Base-by-base conservation (phyloP, 2,797 vertebrate genomes). In the Enteromius thamalakanensis region DNA sequence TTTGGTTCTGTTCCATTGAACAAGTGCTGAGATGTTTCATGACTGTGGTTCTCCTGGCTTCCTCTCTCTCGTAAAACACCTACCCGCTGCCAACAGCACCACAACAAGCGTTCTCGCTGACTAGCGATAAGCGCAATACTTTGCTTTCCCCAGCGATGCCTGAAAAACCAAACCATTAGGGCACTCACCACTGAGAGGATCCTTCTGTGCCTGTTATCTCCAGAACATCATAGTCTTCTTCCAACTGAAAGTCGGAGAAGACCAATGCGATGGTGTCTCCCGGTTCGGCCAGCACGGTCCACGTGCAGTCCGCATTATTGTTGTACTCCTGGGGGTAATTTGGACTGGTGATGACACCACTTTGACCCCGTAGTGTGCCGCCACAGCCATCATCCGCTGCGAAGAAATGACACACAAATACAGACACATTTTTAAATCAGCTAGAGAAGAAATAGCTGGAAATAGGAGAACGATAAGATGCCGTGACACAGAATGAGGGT, bases 301-400 rank as follows among this genome's bases (percentile, higher is more conserved):
- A 99, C 0, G 97, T 99, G 93, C 98, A 99, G 94, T 99, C 98
- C 0, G 97, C 97, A 0, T 99, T 97, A 92, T 99, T 99, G 90
- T 94, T 96, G 19, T 99, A 99, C 90, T 98, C 97, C 55, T 95
- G 91, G 6, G 98, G 98, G 89, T 98, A 99, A 91, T 97, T 96
- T 29, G 97, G 98, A 89, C 96, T 98, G 67, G 95, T 97, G 92
- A 99, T 99, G 89, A 97, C 95, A 60, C 98, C 98, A 0, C 98
- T 99, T 91, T 99, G 98, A 23, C 98, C 98, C 71, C 98, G 92
- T 88, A 99, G 92, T 1, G 98, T 99, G 67, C 98, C 98, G 0
- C 98, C 98, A 8, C 98, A 99, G 8, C 97, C 98, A 17, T 98
- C 97, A 0, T 99, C 97, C 0, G 97, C 98, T 99, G 94, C 1